Percentiles rank a stretch among this genome's conserved stretches.
phyloP scores from a whole-genome alignment of 2,888 invertebrate species.

The Dryobota labecula region DNA sequence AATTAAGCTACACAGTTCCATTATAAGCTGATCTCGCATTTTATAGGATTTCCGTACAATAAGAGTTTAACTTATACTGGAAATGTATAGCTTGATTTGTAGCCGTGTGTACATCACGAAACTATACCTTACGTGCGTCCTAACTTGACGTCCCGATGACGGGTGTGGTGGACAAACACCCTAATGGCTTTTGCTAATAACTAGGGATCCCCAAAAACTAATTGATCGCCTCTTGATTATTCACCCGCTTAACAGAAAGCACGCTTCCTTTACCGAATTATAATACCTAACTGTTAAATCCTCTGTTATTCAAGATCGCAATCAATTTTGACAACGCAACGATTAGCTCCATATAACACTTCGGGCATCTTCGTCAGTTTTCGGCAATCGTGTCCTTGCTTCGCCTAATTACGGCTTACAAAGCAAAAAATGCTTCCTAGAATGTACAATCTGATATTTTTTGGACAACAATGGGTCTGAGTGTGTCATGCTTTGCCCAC shows the following conservation, averaged over 20 bases:
- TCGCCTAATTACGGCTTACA: conserved; percentile 60
- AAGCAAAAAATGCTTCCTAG: conserved; percentile 74
- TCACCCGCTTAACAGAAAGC: conserved; percentile 34
- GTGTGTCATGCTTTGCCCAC: conserved; percentile 78
- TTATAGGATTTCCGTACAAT: no score
- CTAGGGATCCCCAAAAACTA: conserved; percentile 12
- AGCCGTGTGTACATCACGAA: not conserved
- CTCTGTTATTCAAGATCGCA: conserved; percentile 10
- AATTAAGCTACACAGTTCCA: no score
- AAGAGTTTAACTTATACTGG: no score
- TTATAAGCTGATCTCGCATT: no score
- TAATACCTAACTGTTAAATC: conserved; percentile 21
- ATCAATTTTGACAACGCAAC: conserved; percentile 21
- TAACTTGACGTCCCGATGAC: no score
- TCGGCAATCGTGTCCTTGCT: conserved; percentile 64
- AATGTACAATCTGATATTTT: conserved; percentile 71
- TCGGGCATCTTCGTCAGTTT: conserved; percentile 24
- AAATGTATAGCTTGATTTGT: no score
- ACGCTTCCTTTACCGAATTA: conserved; percentile 25
- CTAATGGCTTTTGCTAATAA: not conserved
- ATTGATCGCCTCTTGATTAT: conserved; percentile 46
- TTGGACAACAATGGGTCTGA: conserved; percentile 73
- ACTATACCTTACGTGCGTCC: no score
- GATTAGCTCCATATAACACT: conserved; percentile 8
- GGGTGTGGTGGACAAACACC: no score